Conservation (phyloP, 2,888 invertebrate genomes). For the Trachelus troglodyta region DNA sequence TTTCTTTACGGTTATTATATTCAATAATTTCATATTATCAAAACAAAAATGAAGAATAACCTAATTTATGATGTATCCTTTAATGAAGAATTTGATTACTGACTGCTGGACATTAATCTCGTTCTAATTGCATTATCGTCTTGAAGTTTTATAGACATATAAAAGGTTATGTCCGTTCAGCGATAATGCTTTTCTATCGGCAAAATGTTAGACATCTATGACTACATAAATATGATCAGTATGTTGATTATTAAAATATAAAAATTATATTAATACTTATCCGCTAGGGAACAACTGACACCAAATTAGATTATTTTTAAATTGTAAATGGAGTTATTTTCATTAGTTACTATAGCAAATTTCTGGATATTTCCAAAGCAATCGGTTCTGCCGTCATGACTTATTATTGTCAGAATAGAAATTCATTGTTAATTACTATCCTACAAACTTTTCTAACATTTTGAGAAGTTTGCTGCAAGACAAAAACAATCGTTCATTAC, state of each 20-base stretch:
- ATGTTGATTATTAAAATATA: neutral
- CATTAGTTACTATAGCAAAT: neutral
- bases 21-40: neutral
- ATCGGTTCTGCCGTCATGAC: too few relatives aligned
- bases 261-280: too few relatives aligned
- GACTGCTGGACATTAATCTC: neutral
- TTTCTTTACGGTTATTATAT: neutral
- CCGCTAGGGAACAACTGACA: neutral
- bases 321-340: neutral
- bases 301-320: neutral
- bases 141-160: neutral
- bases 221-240: neutral
- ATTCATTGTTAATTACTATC: neutral
- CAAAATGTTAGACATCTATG: neutral
- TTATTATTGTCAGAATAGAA: too few relatives aligned
- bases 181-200: neutral
- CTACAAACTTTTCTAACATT: neutral
- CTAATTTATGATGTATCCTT: neutral
- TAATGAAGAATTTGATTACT: neutral
- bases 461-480: neutral
- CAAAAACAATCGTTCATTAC: neutral
- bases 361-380: neutral
- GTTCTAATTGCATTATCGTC: neutral
- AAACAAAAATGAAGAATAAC: neutral
- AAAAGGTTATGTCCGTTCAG: neutral